phyloP scores from a whole-genome alignment of 2,797 vertebrate species.

The Epinephelus malabaricus region DNA sequence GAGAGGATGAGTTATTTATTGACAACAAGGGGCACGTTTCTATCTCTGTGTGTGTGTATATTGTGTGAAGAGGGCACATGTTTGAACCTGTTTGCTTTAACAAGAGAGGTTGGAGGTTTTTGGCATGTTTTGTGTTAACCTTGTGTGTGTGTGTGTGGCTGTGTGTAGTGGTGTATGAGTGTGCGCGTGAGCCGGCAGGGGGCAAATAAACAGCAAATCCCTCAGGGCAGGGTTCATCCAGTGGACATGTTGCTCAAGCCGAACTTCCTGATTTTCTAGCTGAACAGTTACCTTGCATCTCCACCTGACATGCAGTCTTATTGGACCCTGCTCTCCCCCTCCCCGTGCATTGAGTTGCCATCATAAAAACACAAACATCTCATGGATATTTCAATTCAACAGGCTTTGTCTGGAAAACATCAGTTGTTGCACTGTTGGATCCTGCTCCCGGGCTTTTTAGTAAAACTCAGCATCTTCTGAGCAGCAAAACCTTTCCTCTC shows the following conservation, averaged over 20 bases:
- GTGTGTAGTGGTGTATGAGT: background rate
- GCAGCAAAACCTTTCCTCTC: conserved; percentile 37
- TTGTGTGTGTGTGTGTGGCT: conserved; percentile 7
- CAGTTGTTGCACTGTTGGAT: conserved; percentile 32
- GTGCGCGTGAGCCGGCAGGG: conserved; percentile 36
- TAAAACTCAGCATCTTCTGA: conserved; percentile 47
- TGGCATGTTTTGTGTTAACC: conserved; percentile 48
- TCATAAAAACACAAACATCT: conserved; percentile 3
- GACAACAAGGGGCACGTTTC: conserved; percentile 53
- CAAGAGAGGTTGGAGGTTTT: conserved; percentile 27
- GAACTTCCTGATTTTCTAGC: conserved; percentile 81
- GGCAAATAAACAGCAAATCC: conserved; percentile 69
- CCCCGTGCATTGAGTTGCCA: background rate
- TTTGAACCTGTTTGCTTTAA: conserved; percentile 63
- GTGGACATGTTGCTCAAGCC: conserved; percentile 68
- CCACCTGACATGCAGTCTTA: conserved; percentile 43
- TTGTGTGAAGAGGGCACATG: conserved; percentile 44
- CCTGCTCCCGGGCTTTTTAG: conserved; percentile 24
- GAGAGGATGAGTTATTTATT: conserved; percentile 65
- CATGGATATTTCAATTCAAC: conserved; percentile 26
- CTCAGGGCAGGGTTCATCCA: conserved; percentile 68
- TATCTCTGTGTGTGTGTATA: conserved; percentile 48
- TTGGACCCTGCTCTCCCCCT: conserved; percentile 23
- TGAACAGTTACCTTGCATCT: conserved; percentile 61
- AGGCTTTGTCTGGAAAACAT: conserved; percentile 34